Evolutionary conservation across 2,113 vertebrate genomes (phyloP), one percentile per base, ranked within the genome.

Genomic region (Mastomys coucha): DNA sequence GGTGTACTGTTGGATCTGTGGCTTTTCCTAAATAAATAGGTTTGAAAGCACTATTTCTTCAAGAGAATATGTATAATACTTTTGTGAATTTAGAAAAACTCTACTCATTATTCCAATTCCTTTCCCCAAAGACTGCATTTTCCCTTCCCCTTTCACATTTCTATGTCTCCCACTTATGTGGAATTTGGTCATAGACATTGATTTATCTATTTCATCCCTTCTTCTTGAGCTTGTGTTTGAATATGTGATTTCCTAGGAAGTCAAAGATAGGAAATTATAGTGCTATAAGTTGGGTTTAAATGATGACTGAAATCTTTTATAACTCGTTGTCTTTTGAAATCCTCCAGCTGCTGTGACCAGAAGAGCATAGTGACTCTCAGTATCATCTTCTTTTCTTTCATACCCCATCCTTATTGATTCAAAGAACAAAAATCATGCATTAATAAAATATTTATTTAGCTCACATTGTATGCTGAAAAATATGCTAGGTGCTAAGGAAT

Each of bases 1-100:
- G 36, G 1, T 76, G 19, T 87, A 26, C 12, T 84, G 22, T 93
- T 82, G 42, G 39, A 36, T 73, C 42, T 87, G 8, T 67, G 36
- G 58, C 53, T 95, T 92, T 80, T 28, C 53, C 8, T 76, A 72
- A 89, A 69, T 24, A 58, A 77, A 75, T 77, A 88, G 3, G 17
- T 77, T 96, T 85, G 63, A 82, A 91, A 60, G 26, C 65, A 12
- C 19, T 94, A 51, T 91, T 96, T 95, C 49, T 95, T 82, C 78
- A 60, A 67, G 76, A 88, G 78, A 65, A 26, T n/a, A 82, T 73
- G 36, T 42, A 78, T 69, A 36, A 53, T 3, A 49, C 16, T 77
- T 36, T 14, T 70, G 67, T 39, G 53, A 95, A 80, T 91, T 92
- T 88, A 77, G 51, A 49, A 69, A 96, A 96, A 10, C 1, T 87